Evolutionary conservation across 2,113 vertebrate genomes (phyloP), one percentile per base, ranked within the genome.

Genomic region (Gadus macrocephalus): DNA sequence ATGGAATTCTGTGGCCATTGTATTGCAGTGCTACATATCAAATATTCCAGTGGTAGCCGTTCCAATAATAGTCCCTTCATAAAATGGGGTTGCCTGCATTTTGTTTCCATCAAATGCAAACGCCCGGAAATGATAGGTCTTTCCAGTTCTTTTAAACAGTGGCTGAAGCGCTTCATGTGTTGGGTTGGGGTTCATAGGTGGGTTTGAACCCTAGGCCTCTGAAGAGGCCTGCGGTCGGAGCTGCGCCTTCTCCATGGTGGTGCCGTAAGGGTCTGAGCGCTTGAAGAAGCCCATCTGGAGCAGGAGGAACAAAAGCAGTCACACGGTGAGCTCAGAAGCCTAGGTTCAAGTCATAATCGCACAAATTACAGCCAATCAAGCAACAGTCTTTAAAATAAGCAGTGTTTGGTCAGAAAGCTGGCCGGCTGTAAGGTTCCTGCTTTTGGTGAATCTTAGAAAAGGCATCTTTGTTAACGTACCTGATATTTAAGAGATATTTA

Each of bases 191-290:
- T 8, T 9, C 6, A 25, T 3, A 25, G 42, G 42, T 9, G 42
- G 42, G 42, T 11, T 7, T 2, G 60, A 22, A 62, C 38, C 71
- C 90, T 92, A 98, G 77, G 95, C 95, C 85, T 97, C 96, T 1
- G 95, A 96, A 56, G 95, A 92, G n/a, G 94, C 96, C 86, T 95
- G 96, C 69, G 96, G 96, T 87, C 94, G 96, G 68, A 98, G 94
- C 79, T 96, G 92, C 59, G 96, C 96, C 88, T 96, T 98, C 87
- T 98, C 95, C 96, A 97, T 96, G 70, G 95, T 94, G 0, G 96
- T 96, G 71, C 95, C 93, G 0, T 96, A 95, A 0, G 87, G 89
- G 73, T 95, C 91, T 2, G 96, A 91, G 77, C 95, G 92, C 86
- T 98, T 96, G 87, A 98, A 98, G 87, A 98, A 98, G 70, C 95